Evolutionary conservation across 2,888 invertebrate genomes (phyloP).

Genomic region (Hemicrepidius hirtus): DNA sequence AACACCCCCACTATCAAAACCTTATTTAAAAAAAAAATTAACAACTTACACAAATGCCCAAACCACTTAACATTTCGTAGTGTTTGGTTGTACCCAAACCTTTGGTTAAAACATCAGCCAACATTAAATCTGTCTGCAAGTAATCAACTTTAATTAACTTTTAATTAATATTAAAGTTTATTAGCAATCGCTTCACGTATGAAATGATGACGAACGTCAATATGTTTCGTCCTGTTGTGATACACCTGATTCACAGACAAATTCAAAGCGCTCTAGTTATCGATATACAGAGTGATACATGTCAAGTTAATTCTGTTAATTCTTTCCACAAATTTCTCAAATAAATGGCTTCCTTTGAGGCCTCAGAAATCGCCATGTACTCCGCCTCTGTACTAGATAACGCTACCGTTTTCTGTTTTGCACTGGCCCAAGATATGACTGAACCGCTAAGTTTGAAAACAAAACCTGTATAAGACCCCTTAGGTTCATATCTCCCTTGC

Average conservation of each 20-base stretch:
- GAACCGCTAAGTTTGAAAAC: conserved; percentile 57
- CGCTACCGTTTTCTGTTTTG: conserved; percentile 62
- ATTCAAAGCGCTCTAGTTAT: no score
- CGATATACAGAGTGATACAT: conserved; percentile 30
- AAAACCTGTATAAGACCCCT: conserved; percentile 68
- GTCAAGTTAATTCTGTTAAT: conserved; percentile 16
- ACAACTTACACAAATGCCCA: neutral
- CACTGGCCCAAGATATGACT: conserved; percentile 61
- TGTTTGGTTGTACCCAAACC: conserved; percentile 42
- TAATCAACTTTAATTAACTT: no score
- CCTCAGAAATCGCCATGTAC: conserved; percentile 60
- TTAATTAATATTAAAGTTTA: conserved; percentile 37
- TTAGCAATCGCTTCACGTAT: conserved; percentile 49
- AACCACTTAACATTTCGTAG: conserved; percentile 35
- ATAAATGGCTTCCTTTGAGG: conserved; percentile 56
- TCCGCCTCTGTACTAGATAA: no score
- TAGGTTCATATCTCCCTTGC: conserved; percentile 50
- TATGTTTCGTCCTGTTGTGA: conserved; percentile 52
- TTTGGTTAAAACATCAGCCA: conserved; percentile 54
- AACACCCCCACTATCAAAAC: conserved; percentile 33
- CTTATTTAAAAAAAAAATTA: conserved; percentile 41
- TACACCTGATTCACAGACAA: conserved; percentile 30
- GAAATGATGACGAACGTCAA: no score
- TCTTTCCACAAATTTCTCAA: conserved; percentile 41
- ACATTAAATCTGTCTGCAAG: conserved; percentile 48